Base-by-base conservation (phyloP, 2,797 vertebrate species). In the Neosilurus mollespiculum region DNA sequence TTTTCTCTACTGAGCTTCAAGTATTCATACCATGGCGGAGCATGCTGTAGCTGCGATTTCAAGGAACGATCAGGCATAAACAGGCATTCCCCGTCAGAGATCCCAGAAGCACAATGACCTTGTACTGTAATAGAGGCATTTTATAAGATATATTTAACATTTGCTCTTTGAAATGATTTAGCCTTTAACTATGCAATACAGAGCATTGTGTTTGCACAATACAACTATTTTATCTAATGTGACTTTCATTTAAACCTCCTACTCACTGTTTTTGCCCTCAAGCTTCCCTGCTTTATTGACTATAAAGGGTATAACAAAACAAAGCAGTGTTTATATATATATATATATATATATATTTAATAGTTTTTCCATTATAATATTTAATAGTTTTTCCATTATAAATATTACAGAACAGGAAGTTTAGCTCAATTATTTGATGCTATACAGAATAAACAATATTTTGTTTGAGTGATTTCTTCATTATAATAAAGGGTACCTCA, bases 1-100 rank as follows among this genome's bases (percentile, higher is more conserved):
- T 43, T 26, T 78, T 72, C 75, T 70, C 37, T 30, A 69, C 81
- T 61, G 58, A 84, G 78, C 67, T 86, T 81, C 53, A 18, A 30
- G 82, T 81, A 82, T 58, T 58, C 22, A 59, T 49, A 6, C 14
- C 8, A 6, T 70, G 58, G 58, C 79, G 59, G 30, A 73, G 75
- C 84, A 53, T 81, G 80, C 84, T 77, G 76, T 56, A 24, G 56
- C 82, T 83, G 84, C 67, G 54, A 26, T 76, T 79, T 84, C 43
- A 73, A 65, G 80, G 81, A 71, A 54, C 78, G 77, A 76, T 81
- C 69, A 59, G 20, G 37, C 37, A 43, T 81, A 87, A 88, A 24
- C 18, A 5, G 16, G 11, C 5, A 5, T 65, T 66, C 65, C 65
- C 4, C 3, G 8, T 18, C 7, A 34, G 30, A 67, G 30, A n/a